Base-by-base conservation (phyloP, 1,140 invertebrate genomes). In the Branchinecta lindahli region DNA sequence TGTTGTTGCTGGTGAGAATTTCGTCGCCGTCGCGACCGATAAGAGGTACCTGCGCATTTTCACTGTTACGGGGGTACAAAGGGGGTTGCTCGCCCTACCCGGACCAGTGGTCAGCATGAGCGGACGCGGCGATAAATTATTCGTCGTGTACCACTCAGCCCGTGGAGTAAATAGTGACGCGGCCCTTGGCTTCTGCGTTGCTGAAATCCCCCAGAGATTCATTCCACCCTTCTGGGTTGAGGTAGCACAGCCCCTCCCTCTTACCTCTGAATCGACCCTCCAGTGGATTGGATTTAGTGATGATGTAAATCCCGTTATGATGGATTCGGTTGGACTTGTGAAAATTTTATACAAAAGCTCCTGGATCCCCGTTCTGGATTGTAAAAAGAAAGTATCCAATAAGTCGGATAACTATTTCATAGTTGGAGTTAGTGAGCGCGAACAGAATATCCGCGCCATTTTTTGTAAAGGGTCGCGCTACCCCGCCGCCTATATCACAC, bases 381-480 rank as follows among this genome's bases (percentile, higher is more conserved):
- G 87, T 5, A 83, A 81, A 74, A 79, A 82, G 71, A 84, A 87
- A 77, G 84, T 80, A 44, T 85, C 86, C 77, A 86, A 84, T 72
- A 85, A 86, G 75, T 85, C 84, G 73, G 92, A 94, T 82, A 83
- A 89, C 78, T 88, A 87, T 76, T 94, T 92, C 78, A 79, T 94
- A 46, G 84, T 92, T 61, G 85, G 88, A 0, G 76, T 92, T 0
- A 86, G 83, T 71, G 93, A 96, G 79, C 81, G 81, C 7, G 83
- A 85, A 65, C 86, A 90, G 77, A 87, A 85, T 68, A 82, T 93
- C 6, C 83, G 88, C 20, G 90, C 87, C 47, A 87, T 97, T 66
- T 81, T 90, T 9, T 97, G 94, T 75, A 91, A 92, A 78, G 94
- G 92, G 20, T 83, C 86, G 21, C 83, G 85, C 46, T 96, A 92